A percentile compares a stretch with the other conserved stretches of the same genome.
phyloP scores from a whole-genome alignment of 2,797 vertebrate genomes.

The Cuniculus paca region DNA sequence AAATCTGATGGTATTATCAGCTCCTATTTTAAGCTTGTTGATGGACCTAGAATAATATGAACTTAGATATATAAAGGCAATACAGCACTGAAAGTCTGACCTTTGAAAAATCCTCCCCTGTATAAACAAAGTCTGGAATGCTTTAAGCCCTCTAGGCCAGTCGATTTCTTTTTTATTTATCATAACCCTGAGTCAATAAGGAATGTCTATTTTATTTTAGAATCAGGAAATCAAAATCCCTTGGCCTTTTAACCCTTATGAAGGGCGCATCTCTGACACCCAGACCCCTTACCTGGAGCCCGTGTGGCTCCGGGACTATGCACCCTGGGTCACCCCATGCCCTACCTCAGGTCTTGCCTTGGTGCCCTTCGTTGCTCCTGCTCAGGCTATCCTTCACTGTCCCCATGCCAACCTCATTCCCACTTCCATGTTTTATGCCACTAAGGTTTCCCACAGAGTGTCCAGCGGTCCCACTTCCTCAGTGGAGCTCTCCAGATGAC shows the following conservation, averaged over 20 bases:
- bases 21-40: constrained; percentile 88
- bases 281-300: neutral
- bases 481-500: neutral
- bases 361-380: neutral
- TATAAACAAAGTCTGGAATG: constrained; percentile 85
- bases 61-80: constrained; percentile 83
- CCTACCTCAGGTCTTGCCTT: neutral
- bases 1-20: constrained; percentile 81
- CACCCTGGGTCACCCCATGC: neutral
- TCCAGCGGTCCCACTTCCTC: neutral
- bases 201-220: constrained; percentile 63
- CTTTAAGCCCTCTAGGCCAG: constrained; percentile 81
- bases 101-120: constrained; percentile 82
- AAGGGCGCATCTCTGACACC: neutral
- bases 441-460: neutral
- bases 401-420: neutral
- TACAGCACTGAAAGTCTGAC: constrained; percentile 78
- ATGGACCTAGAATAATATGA: constrained; percentile 84
- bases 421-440: neutral
- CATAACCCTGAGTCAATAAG: constrained; percentile 76
- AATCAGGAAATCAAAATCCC: constrained; percentile 55
- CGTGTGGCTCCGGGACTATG: too few relatives aligned
- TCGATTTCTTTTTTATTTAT: constrained; percentile 79
- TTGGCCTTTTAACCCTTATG: neutral
- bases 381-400: neutral